Evolutionary conservation across 1,140 invertebrate genomes (phyloP).

Genomic region (Nixonia krombeini): DNA sequence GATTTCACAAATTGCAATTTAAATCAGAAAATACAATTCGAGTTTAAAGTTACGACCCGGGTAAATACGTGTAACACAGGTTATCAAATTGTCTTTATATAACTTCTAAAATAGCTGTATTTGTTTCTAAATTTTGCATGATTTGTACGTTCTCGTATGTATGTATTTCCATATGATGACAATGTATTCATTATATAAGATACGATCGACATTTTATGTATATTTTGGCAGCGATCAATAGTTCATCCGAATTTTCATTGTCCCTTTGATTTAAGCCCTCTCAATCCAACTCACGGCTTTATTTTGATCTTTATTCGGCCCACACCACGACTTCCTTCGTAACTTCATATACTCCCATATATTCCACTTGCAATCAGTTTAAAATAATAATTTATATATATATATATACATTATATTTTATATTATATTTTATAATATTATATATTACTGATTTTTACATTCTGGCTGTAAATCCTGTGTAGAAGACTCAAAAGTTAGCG

Average conservation of each 20-base stretch:
- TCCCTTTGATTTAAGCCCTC: slow-evolving; percentile 10
- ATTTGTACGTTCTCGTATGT: too few species aligned
- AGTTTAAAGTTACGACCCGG: too few species aligned
- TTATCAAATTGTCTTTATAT: too few species aligned
- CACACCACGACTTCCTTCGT: slow-evolving; percentile 52
- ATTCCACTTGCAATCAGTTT: slow-evolving; percentile 1
- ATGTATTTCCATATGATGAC: too few species aligned
- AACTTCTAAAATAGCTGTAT: too few species aligned
- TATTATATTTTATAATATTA: background rate
- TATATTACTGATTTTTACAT: slow-evolving; percentile 10
- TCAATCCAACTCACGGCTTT: slow-evolving; percentile 13
- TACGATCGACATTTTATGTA: too few species aligned
- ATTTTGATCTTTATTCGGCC: slow-evolving; percentile 55
- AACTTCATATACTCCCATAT: slow-evolving; percentile 42
- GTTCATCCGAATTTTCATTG: slow-evolving; percentile 2
- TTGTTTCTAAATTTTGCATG: too few species aligned
- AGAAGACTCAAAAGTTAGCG: background rate
- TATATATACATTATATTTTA: background rate
- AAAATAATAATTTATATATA: background rate
- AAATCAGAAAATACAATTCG: too few species aligned
- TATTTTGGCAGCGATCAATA: slow-evolving; percentile 1
- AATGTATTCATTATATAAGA: too few species aligned
- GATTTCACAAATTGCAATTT: too few species aligned
- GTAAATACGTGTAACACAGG: too few species aligned
- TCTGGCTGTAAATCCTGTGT: background rate